Evolutionary conservation across 2,888 invertebrate species (phyloP).

Genomic region (Priocnemis perturbator): DNA sequence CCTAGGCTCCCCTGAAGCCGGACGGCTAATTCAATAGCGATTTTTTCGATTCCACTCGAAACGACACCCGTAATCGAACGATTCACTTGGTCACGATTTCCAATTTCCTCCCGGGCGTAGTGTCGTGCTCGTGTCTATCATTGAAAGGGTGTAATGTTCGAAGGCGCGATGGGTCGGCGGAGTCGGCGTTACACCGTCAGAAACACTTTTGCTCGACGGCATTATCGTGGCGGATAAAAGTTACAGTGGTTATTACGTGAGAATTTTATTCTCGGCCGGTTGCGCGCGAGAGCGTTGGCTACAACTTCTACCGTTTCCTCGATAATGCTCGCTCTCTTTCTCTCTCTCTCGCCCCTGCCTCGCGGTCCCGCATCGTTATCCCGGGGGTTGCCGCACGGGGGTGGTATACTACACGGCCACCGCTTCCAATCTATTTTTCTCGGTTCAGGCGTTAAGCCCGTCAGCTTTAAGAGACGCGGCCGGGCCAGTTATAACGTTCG

Average conservation of each 20-base stretch:
- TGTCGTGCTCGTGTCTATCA: constrained; percentile 7
- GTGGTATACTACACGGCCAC: not conserved
- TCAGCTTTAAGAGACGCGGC: constrained; percentile 46
- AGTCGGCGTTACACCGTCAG: not conserved
- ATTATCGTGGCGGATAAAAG: not conserved
- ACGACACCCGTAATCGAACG: too few species aligned
- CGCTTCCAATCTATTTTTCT: constrained; percentile 26
- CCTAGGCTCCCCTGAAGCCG: too few species aligned
- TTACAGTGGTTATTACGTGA: constrained; percentile 4
- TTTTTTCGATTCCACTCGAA: too few species aligned
- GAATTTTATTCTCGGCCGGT: constrained; percentile 1
- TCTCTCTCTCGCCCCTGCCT: not conserved
- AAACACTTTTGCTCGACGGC: not conserved
- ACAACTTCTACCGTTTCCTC: not conserved
- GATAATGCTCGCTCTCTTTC: not conserved
- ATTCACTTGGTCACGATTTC: not conserved
- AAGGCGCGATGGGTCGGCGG: too few species aligned
- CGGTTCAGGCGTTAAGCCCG: constrained; percentile 8
- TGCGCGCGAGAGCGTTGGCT: not conserved
- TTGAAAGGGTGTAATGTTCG: too few species aligned
- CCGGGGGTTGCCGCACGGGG: not conserved
- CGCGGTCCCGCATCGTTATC: constrained; percentile 18
- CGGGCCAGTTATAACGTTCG: constrained; percentile 45
- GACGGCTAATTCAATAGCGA: too few species aligned
- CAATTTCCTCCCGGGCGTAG: constrained; percentile 1